Percentiles rank a stretch among this genome's conserved stretches.
Evolutionary conservation across 2,113 vertebrate species (phyloP).

Genomic region (Aptenodytes patagonicus): DNA sequence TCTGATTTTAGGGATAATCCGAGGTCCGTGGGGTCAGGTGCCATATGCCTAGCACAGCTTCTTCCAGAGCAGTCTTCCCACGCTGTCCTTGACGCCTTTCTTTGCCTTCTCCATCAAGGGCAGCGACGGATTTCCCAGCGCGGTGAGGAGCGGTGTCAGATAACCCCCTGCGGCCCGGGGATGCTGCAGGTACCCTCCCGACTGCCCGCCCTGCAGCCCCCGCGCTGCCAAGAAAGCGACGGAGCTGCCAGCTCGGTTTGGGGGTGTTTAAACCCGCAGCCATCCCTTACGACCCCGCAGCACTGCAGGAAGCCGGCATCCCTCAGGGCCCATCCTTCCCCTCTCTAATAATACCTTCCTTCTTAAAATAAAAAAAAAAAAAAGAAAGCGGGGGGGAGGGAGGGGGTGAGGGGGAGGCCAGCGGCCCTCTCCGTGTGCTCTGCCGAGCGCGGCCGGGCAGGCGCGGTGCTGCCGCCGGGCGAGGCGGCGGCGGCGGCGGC

Average conservation of each 20-base stretch:
- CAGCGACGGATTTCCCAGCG: not conserved
- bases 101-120: not conserved
- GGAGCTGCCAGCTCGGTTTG: not conserved
- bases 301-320: not conserved
- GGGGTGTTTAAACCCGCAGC: not conserved
- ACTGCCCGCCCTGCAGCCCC: not conserved
- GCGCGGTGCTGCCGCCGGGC: not conserved
- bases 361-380: not conserved
- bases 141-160: not conserved
- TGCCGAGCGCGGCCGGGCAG: not conserved
- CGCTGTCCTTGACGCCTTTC: not conserved
- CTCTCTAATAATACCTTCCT: not conserved
- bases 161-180: too few species aligned
- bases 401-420: not conserved
- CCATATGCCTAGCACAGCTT: not conserved
- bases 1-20: not conserved
- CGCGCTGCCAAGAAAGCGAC: not conserved
- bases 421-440: not conserved
- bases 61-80: not conserved
- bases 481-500: not conserved
- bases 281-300: not conserved
- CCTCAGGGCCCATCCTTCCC: not conserved
- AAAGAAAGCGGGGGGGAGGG: too few species aligned
- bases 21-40: not conserved
- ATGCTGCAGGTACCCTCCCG: not conserved